These are phyloP conservation scores for Gasteruption jaculator DNA, from an alignment of 2,888 invertebrate genomes.

Conservation along the genomic window DNA sequence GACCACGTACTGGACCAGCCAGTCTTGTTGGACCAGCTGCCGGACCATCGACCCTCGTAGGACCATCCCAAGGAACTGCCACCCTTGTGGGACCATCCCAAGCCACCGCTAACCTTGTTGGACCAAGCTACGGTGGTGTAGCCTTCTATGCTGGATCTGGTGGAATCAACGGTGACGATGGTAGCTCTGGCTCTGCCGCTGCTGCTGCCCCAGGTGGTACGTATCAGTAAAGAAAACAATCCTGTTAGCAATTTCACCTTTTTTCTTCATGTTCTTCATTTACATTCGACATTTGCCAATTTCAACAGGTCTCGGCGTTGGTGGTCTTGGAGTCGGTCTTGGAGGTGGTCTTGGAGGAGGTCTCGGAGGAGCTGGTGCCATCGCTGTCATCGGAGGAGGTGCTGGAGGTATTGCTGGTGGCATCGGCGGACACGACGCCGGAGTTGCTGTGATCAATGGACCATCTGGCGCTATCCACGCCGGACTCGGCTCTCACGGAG, in stretches of 20 bases:
- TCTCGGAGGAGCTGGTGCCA: slow-evolving; percentile 41
- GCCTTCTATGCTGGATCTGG: slow-evolving; percentile 48
- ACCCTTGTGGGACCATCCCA: slow-evolving; percentile 49
- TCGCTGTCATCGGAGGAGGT: slow-evolving; percentile 47
- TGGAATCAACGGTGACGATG: slow-evolving; percentile 50
- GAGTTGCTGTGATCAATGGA: slow-evolving; percentile 51
- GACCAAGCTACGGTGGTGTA: slow-evolving; percentile 49
- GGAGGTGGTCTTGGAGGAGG: slow-evolving; percentile 25
- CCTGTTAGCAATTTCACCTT: too few species aligned
- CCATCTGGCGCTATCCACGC: slow-evolving; percentile 51
- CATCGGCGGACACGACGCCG: slow-evolving; percentile 49
- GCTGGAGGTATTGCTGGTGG: slow-evolving; percentile 45
- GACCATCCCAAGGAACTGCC: slow-evolving; percentile 48
- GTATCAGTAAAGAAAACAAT: too few species aligned
- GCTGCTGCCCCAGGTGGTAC: slow-evolving; percentile 46
- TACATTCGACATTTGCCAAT: neutral
- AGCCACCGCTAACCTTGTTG: slow-evolving; percentile 48
- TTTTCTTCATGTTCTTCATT: too few species aligned
- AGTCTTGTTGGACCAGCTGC: slow-evolving; percentile 48
- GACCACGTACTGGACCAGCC: slow-evolving; percentile 50
- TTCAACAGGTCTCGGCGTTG: too few species aligned
- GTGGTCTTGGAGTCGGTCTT: slow-evolving; percentile 26
- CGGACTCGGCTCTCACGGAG: slow-evolving; percentile 51
- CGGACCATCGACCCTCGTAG: slow-evolving; percentile 47
- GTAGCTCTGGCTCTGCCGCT: slow-evolving; percentile 49